A percentile compares a stretch with the other conserved stretches of the same genome.
phyloP scores from a whole-genome alignment of 2,113 vertebrate species.

The Notothenia coriiceps region DNA sequence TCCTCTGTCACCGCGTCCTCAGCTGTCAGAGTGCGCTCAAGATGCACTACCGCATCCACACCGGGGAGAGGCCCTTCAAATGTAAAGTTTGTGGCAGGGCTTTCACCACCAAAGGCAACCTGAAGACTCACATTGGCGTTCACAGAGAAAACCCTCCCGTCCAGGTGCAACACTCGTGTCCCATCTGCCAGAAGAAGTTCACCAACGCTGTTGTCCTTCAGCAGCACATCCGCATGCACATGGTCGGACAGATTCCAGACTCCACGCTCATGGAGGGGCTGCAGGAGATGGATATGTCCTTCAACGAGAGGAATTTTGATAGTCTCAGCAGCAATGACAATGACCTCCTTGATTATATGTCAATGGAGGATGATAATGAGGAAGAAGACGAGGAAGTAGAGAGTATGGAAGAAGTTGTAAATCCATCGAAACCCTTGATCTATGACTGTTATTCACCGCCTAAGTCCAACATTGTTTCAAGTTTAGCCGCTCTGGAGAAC shows the following conservation, averaged over 20 bases:
- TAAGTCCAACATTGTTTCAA: slow-evolving; percentile 88
- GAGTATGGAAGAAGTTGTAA: slow-evolving; percentile 78
- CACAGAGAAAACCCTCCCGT: slow-evolving; percentile 94
- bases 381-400: slow-evolving; percentile 76
- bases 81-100: slow-evolving; percentile 97
- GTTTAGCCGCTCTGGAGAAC: slow-evolving; percentile 91
- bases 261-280: slow-evolving; percentile 84
- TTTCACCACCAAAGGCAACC: slow-evolving; percentile 98
- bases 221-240: slow-evolving; percentile 98
- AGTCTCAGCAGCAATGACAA: slow-evolving; percentile 89
- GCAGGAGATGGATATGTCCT: slow-evolving; percentile 87
- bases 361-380: slow-evolving; percentile 88
- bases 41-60: slow-evolving; percentile 99
- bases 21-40: slow-evolving; percentile 98
- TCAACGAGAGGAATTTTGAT: slow-evolving; percentile 87
- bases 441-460: slow-evolving; percentile 85
- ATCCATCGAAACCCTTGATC: slow-evolving; percentile 82
- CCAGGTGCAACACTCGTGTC: slow-evolving; percentile 95
- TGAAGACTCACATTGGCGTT: slow-evolving; percentile 96
- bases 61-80: slow-evolving; percentile 96
- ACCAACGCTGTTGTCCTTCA: slow-evolving; percentile 96
- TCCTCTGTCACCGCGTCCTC: slow-evolving; percentile 95
- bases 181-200: slow-evolving; percentile 99
- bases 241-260: slow-evolving; percentile 94
- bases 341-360: slow-evolving; percentile 90